Evolutionary conservation across 2,888 invertebrate genomes (phyloP), one percentile per base, ranked within the genome.

Genomic region (Lasioglossum figueresi): DNA sequence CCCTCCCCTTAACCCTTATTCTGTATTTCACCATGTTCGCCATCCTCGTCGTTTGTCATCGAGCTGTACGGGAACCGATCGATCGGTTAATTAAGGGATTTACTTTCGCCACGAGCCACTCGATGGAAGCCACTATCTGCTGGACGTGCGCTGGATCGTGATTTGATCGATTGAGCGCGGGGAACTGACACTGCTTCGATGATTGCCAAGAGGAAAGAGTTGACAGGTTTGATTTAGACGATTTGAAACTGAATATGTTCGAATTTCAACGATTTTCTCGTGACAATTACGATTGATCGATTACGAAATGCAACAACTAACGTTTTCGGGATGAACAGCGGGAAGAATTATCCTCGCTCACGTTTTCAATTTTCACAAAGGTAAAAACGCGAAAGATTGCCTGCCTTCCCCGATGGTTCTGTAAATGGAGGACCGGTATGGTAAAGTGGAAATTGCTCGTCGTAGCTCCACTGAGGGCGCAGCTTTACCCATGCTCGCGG

Each of bases 41-140:
- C 76, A 23, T 45, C 52, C 43, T 31, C n/a, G 14, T 43, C 37
- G 34, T 66, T 31, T 66, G 43, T 34, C 66, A 63, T 23, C 66
- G 66, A 66, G 34, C 16, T 4, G 27, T 68, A 48, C 40, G 76
- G 59, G 77, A 79, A 78, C 52, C 79, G 76, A 83, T 79, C 72
- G 66, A 34, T 66, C 66, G 75, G 31, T 84, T 85, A 85, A 84
- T 85, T 80, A 77, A 80, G 77, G 71, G 80, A 85, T 84, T 85
- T 83, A 81, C 81, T 86, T 86, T 86, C 85, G 85, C 85, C 85
- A 78, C 84, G 81, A 78, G 84, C 85, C 80, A 75, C 84, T 34
- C 76, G n/a, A 34, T 66, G 27, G 43, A 56, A 56, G 23, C 37
- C 75, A 84, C 52, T 66, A 74, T 74, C 76, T 63, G 45, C 31